A percentile compares a stretch with the other conserved stretches of the same genome.
These are phyloP conservation scores for Lasioglossum morio DNA, from an alignment of 2,888 invertebrate genomes.

Conservation along the genomic window DNA sequence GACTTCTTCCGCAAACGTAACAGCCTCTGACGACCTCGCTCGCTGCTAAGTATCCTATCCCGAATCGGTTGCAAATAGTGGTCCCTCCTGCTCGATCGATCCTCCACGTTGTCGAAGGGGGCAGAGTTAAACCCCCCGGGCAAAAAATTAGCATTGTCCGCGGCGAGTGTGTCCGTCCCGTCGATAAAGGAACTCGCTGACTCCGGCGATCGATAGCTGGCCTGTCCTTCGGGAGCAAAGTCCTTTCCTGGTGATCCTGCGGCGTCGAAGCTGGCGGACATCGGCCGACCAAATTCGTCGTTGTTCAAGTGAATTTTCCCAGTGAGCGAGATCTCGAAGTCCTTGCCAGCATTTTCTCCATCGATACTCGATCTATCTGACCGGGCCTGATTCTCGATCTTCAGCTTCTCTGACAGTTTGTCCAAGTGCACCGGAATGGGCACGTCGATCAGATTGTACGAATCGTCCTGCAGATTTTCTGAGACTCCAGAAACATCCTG, in stretches of 20 bases:
- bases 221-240: slow-evolving; percentile 2
- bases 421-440: not conserved
- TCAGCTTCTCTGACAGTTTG: not conserved
- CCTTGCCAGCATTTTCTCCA: not conserved
- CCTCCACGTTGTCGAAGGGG: slow-evolving; percentile 11
- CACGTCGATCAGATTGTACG: slow-evolving; percentile 12
- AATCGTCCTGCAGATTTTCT: not conserved
- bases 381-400: not conserved
- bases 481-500: not conserved
- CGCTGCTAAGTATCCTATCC: not conserved
- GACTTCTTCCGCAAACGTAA: slow-evolving; percentile 46
- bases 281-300: slow-evolving; percentile 61
- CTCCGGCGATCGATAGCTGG: slow-evolving; percentile 29
- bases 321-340: slow-evolving; percentile 71
- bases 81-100: slow-evolving; percentile 23
- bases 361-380: not conserved
- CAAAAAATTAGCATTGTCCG: slow-evolving; percentile 43
- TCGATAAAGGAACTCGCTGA: slow-evolving; percentile 18
- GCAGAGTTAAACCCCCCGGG: slow-evolving; percentile 2
- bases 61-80: not conserved
- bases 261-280: slow-evolving; percentile 71
- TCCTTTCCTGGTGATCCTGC: slow-evolving; percentile 46
- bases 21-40: not conserved
- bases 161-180: slow-evolving; percentile 24
- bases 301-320: slow-evolving; percentile 74